Base-by-base conservation (phyloP, 1,140 invertebrate species). In the Holcopasites calliopsidis region DNA sequence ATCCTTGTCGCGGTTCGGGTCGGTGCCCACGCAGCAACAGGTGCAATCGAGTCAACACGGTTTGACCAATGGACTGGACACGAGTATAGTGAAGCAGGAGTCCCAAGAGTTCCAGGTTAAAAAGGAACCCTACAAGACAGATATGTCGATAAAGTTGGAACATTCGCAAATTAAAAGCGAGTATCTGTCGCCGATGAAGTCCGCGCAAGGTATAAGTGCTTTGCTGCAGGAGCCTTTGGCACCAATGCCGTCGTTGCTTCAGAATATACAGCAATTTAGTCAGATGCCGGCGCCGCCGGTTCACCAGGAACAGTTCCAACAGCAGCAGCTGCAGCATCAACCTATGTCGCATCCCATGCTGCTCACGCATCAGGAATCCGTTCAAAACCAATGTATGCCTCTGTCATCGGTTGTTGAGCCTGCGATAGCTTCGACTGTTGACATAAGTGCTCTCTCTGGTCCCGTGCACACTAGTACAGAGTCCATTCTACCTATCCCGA, bases 181-280 rank as follows among this genome's bases (percentile, higher is more conserved):
- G n/a, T 88, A 85, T 49, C 73, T 87, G 2, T 90, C 90, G 13
- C 89, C 90, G 0, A 79, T 90, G 26, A 92, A 91, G n/a, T 90
- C 90, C 4, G 90, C 87, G 2, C 89, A 90, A 57, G 88, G 90
- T 62, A 92, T 92, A 57, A 91, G 88, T 33, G 90, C 90, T 1
- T 55, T 91, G 2, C 69, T 92, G 1, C 90, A 91, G 44, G 90
- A 92, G 26, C 85, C 88, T 1, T 57, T 90, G 4, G 82, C 90
- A 1, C 82, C 86, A 0, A 87, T 90, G 82, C 87, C 88, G 0
- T 88, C 89, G 11, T 73, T 91, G 35, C 65, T 90, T 16, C 86
- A 89, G 33, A 62, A 54, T 42, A 65, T 76, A 2, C 60, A 68
- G 11, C 55, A 69, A 26, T 61, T 57, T 31, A 77, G 23, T 61